Percentiles rank a stretch among this genome's conserved stretches.
Evolutionary conservation across 2,797 vertebrate genomes (phyloP).

Genomic region (Gallirallus australis): DNA sequence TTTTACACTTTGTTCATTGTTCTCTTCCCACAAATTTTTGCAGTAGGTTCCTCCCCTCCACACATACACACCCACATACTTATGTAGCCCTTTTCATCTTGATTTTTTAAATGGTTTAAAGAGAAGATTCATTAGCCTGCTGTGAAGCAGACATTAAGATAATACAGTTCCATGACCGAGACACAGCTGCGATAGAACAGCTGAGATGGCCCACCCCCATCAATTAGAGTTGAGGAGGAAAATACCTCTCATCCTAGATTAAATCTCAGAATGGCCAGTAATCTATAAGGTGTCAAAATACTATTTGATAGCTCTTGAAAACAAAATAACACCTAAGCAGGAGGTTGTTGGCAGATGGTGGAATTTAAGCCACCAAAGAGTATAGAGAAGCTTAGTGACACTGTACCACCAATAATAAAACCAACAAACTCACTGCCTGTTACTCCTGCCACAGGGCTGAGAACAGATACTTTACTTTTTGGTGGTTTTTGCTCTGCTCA

Average conservation of each 20-base stretch:
- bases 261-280: neutral
- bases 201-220: neutral
- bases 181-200: neutral
- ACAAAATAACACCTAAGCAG: neutral
- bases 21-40: neutral
- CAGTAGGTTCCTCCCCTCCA: neutral
- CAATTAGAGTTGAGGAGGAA: neutral
- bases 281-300: neutral
- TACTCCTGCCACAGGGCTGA: accelerated
- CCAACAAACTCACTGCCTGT: neutral
- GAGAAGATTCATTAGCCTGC: neutral
- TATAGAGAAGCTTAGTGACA: neutral
- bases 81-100: neutral
- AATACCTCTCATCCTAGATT: neutral
- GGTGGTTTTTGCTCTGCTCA: neutral
- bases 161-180: neutral
- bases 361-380: neutral
- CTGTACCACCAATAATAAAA: neutral
- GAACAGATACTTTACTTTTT: neutral
- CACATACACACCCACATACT: accelerated
- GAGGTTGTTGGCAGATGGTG: neutral
- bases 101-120: neutral
- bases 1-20: neutral
- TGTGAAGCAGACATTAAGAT: neutral
- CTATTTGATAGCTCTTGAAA: neutral